Conservation (phyloP, 2,888 invertebrate genomes). For the Leptopterna dolabrata region DNA sequence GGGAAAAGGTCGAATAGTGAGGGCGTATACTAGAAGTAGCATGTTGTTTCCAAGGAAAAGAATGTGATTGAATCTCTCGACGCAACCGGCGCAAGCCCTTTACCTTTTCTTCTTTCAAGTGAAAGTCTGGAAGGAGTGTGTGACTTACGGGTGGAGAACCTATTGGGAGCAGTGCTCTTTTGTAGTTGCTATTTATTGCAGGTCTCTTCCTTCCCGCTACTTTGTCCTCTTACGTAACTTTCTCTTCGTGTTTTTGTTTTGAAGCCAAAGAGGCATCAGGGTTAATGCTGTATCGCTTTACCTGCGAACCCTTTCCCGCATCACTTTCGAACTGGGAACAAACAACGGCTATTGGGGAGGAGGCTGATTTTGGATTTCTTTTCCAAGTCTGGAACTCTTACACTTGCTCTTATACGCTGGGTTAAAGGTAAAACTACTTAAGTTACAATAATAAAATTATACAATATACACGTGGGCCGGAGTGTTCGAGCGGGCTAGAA, state of each 20-base stretch:
- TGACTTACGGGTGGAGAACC: background rate
- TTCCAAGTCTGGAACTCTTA: no score
- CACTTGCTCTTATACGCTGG: no score
- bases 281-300: background rate
- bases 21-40: background rate
- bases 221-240: conserved; percentile 48
- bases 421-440: no score
- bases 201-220: background rate
- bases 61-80: conserved; percentile 49
- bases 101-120: conserved; percentile 24
- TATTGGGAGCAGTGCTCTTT: conserved; percentile 33
- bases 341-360: no score
- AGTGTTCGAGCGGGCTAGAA: no score
- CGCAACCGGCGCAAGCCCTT: conserved; percentile 41
- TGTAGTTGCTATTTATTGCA: conserved; percentile 51
- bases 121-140: conserved; percentile 19
- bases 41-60: background rate
- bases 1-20: background rate
- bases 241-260: conserved; percentile 26
- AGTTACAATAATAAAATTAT: no score
- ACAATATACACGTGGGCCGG: no score
- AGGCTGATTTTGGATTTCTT: no score
- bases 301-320: background rate
- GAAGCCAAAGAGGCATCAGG: background rate
- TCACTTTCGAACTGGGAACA: background rate